Evolutionary conservation across 1,140 invertebrate species (phyloP).

Genomic region (Phenacoccus solenopsis): DNA sequence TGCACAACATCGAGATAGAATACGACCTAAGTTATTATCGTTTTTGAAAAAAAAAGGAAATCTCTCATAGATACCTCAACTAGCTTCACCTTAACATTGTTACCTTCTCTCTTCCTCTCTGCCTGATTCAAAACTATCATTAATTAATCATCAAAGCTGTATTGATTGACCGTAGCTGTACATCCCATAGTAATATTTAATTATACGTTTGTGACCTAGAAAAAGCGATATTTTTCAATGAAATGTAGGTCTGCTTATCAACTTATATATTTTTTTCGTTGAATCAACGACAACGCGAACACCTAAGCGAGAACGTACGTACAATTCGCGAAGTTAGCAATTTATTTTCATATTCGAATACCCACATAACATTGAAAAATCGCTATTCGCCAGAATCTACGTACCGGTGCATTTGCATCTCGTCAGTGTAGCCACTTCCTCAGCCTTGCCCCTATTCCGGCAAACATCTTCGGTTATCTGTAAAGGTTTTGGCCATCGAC

Average conservation of each 20-base stretch:
- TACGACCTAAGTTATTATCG: no score
- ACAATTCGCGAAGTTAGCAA: background rate
- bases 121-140: no score
- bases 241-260: constrained; percentile 12
- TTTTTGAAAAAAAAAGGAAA: no score
- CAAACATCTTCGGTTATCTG: background rate
- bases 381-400: background rate
- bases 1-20: no score
- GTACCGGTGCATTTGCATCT: background rate
- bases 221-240: constrained; percentile 6
- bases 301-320: no score
- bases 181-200: background rate
- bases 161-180: no score
- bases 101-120: no score
- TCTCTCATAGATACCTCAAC: no score
- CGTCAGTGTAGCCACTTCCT: background rate
- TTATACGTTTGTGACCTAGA: constrained; percentile 11
- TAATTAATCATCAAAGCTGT: no score
- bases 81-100: no score
- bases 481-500: constrained; percentile 16
- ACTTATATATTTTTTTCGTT: background rate
- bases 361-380: constrained; percentile 13
- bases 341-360: constrained; percentile 11
- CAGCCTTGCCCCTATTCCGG: constrained; percentile 7
- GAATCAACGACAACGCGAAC: background rate